Percentiles rank a stretch among this genome's conserved stretches.
phyloP scores from a whole-genome alignment of 2,113 vertebrate genomes.

The Ginglymostoma cirratum region DNA sequence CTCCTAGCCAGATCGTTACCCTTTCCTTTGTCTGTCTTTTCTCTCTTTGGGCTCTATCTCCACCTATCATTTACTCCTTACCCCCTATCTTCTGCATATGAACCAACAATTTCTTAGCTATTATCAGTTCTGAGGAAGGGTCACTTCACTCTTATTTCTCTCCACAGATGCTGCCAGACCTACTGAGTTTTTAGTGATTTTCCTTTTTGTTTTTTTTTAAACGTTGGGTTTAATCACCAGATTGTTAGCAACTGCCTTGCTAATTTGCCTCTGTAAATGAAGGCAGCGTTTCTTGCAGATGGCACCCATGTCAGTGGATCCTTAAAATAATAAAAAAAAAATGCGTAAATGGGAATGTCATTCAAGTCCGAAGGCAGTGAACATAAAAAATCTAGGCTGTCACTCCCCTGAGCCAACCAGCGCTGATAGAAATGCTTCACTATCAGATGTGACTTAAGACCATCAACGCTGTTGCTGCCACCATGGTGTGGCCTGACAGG shows the following conservation, averaged over 20 bases:
- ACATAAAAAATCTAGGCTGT: neutral
- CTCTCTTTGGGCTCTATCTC: too few relatives aligned
- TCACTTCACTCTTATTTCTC: too few relatives aligned
- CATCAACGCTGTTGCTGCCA: neutral
- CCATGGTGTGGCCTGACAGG: neutral
- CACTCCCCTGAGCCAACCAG: neutral
- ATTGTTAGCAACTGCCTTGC: neutral
- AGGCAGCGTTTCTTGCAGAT: neutral
- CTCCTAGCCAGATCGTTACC: too few relatives aligned
- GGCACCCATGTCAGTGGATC: neutral
- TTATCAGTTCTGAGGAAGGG: too few relatives aligned
- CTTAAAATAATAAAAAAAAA: neutral
- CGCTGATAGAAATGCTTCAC: neutral
- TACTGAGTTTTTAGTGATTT: too few relatives aligned
- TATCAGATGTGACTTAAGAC: neutral
- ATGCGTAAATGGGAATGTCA: neutral
- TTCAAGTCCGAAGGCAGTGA: neutral
- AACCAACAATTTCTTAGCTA: too few relatives aligned
- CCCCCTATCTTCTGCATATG: too few relatives aligned
- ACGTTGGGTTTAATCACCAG: neutral
- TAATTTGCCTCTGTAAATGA: neutral
- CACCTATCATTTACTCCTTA: too few relatives aligned
- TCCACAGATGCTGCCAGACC: too few relatives aligned
- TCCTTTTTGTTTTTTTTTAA: too few relatives aligned
- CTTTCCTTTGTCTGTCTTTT: too few relatives aligned